Percentiles rank a stretch among this genome's conserved stretches.
phyloP scores from a whole-genome alignment of 2,113 vertebrate genomes.

The Girardinichthys multiradiatus region DNA sequence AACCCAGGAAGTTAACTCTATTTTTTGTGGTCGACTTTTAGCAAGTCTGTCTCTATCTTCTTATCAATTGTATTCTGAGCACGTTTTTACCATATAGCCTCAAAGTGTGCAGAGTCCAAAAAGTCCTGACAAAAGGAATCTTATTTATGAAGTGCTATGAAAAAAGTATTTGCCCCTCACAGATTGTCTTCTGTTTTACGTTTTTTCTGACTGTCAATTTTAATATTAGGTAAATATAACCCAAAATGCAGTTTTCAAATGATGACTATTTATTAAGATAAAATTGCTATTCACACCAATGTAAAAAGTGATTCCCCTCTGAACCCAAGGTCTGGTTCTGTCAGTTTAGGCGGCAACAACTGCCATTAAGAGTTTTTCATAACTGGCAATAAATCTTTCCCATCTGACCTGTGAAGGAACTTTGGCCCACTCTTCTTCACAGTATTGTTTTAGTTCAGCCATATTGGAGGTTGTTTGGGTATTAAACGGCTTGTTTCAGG shows the following conservation, averaged over 20 bases:
- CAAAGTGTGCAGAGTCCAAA: conserved; percentile 29
- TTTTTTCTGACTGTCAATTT: neutral
- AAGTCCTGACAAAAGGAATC: conserved; percentile 48
- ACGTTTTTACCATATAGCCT: conserved; percentile 45
- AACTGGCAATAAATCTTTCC: too few species aligned
- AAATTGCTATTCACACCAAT: neutral
- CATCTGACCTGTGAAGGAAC: too few species aligned
- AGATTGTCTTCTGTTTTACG: neutral
- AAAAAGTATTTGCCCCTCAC: too few species aligned
- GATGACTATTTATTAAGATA: neutral
- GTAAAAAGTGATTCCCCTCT: neutral
- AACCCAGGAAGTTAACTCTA: conserved; percentile 46
- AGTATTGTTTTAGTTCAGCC: neutral
- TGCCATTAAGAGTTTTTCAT: too few species aligned
- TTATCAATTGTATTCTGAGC: conserved; percentile 16
- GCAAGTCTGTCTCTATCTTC: conserved; percentile 40
- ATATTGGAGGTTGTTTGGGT: neutral
- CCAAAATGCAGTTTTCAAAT: neutral
- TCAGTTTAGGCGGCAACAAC: too few species aligned
- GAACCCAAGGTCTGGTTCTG: neutral
- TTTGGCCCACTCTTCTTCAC: too few species aligned
- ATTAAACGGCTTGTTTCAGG: neutral
- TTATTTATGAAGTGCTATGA: conserved; percentile 45
- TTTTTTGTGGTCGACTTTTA: conserved; percentile 37
- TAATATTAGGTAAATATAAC: too few species aligned